Percentiles rank a stretch among this genome's conserved stretches.
These are phyloP conservation scores for Gallinago media DNA, from an alignment of 2,113 vertebrate genomes.

Conservation along the genomic window DNA sequence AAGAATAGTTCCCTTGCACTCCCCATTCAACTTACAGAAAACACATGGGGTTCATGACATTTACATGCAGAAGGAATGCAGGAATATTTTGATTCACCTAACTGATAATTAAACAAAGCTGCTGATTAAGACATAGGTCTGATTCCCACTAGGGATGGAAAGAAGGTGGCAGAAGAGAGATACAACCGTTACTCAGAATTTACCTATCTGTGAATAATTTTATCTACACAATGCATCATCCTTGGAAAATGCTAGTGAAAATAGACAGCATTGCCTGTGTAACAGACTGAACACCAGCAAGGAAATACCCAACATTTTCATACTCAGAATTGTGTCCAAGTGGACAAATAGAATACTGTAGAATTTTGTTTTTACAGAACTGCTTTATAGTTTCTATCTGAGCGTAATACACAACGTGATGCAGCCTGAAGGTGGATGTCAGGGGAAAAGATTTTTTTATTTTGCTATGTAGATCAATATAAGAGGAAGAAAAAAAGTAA, in stretches of 20 bases:
- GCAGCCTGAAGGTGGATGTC: not conserved
- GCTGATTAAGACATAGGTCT: not conserved
- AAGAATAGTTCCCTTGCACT: not conserved
- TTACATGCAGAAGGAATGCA: not conserved
- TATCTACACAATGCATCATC: not conserved
- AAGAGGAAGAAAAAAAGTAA: not conserved
- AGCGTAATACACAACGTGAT: not conserved
- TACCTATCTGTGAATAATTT: not conserved
- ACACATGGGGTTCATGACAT: accelerated
- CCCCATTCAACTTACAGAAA: not conserved
- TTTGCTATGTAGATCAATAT: not conserved
- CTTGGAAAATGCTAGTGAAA: not conserved
- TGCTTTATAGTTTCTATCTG: not conserved
- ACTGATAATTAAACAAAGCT: not conserved
- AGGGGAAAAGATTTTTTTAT: not conserved
- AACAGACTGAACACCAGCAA: not conserved
- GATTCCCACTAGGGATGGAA: not conserved
- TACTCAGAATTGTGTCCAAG: not conserved
- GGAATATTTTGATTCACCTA: not conserved
- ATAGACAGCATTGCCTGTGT: accelerated
- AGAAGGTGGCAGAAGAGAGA: not conserved
- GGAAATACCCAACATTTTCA: not conserved
- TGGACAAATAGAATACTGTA: not conserved
- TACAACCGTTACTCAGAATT: not conserved
- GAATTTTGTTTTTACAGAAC: not conserved